A percentile compares a stretch with the other conserved stretches of the same genome.
phyloP scores from a whole-genome alignment of 2,888 invertebrate species.

The Ichneumoninae sp. region DNA sequence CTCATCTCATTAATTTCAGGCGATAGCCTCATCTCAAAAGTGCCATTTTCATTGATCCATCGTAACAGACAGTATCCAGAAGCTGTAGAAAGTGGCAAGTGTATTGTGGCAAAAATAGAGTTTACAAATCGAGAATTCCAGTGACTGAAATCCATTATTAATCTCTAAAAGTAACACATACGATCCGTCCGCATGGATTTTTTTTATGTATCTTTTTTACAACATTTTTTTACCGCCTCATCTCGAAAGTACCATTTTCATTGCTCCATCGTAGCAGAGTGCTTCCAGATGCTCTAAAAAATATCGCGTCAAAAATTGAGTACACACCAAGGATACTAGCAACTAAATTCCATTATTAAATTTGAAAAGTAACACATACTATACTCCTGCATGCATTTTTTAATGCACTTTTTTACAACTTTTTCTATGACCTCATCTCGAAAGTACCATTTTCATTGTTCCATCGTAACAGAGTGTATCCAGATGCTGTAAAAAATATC shows the following conservation, averaged over 20 bases:
- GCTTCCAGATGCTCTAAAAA: not conserved
- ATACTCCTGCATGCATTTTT: no score
- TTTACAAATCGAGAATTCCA: not conserved
- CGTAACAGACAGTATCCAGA: not conserved
- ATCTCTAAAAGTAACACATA: not conserved
- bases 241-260: not conserved
- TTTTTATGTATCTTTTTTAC: not conserved
- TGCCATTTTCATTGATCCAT: not conserved
- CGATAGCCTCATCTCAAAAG: conserved; percentile 9
- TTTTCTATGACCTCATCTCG: conserved; percentile 13
- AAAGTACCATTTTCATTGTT: not conserved
- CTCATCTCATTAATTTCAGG: not conserved
- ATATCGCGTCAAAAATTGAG: not conserved
- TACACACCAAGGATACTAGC: not conserved
- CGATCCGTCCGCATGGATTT: not conserved
- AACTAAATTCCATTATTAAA: not conserved
- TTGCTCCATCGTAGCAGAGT: not conserved
- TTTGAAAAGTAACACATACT: not conserved
- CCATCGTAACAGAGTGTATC: not conserved
- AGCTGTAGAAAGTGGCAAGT: no score
- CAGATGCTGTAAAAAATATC: not conserved
- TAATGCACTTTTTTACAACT: not conserved
- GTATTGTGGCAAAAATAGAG: not conserved
- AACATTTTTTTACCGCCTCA: conserved; percentile 1
- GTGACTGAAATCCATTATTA: not conserved